A percentile compares a stretch with the other conserved stretches of the same genome.
Conservation (phyloP, 2,113 vertebrate species). For the Bucco capensis region DNA sequence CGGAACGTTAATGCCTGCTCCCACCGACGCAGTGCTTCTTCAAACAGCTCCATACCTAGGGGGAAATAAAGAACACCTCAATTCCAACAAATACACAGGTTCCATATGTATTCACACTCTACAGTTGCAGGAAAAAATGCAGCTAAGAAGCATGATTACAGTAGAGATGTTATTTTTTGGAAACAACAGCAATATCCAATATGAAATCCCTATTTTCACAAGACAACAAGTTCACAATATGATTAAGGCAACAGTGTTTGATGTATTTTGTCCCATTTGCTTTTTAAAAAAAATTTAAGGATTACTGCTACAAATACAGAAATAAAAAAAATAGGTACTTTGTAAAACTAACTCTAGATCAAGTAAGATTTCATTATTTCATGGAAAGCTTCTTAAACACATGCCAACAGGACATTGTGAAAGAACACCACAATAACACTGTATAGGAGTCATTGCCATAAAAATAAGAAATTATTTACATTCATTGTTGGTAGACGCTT, state of each 20-base stretch:
- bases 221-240: background rate
- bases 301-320: background rate
- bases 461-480: background rate
- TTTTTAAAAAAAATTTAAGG: background rate
- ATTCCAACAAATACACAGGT: background rate
- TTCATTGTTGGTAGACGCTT: background rate
- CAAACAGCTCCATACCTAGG: slow-evolving; percentile 95
- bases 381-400: background rate
- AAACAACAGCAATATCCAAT: background rate
- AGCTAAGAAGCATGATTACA: background rate
- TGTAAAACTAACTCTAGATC: background rate
- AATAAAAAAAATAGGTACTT: background rate
- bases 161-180: background rate
- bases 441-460: background rate
- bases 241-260: background rate
- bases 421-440: background rate
- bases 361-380: background rate
- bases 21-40: slow-evolving; percentile 91
- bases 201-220: background rate
- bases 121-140: fast-evolving
- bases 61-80: background rate
- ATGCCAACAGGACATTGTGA: background rate
- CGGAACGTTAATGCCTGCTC: slow-evolving; percentile 92
- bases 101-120: background rate
- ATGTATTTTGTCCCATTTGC: background rate